phyloP scores from a whole-genome alignment of 2,888 invertebrate genomes.

The Drosophila demipolita region DNA sequence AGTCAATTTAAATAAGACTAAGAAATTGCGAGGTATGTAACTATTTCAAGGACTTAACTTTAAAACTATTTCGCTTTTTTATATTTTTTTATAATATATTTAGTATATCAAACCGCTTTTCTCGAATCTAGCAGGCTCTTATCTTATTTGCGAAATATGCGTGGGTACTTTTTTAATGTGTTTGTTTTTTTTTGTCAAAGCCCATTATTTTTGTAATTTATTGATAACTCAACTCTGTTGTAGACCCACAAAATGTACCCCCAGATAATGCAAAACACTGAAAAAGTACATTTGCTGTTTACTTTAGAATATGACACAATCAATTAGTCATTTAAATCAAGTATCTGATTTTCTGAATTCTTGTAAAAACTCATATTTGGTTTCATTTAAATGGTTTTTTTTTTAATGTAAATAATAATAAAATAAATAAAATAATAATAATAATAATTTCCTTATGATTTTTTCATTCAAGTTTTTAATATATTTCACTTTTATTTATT shows the following conservation, averaged over 20 bases:
- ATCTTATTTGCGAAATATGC: slow-evolving; percentile 56
- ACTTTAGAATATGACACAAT: slow-evolving; percentile 56
- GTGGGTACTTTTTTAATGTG: slow-evolving; percentile 31
- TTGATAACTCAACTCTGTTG: slow-evolving; percentile 49
- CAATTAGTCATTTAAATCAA: slow-evolving; percentile 43
- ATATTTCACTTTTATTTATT: neutral
- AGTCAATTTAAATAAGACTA: slow-evolving; percentile 79
- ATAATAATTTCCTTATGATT: neutral
- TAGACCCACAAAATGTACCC: slow-evolving; percentile 40
- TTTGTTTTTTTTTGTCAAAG: slow-evolving; percentile 24
- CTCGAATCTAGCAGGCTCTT: slow-evolving; percentile 22
- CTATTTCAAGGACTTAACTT: neutral
- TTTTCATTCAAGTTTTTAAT: neutral
- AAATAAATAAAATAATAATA: no score
- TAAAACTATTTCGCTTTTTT: slow-evolving; percentile 3
- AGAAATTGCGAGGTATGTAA: slow-evolving; percentile 82
- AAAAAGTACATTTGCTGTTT: slow-evolving; percentile 49
- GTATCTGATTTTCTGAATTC: neutral
- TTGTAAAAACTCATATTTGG: neutral
- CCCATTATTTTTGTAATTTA: slow-evolving; percentile 47
- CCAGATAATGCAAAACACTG: slow-evolving; percentile 46
- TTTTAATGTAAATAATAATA: no score
- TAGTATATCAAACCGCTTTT: neutral
- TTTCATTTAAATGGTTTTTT: neutral
- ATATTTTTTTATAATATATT: neutral